phyloP scores from a whole-genome alignment of 2,113 vertebrate species.

The Solea solea region DNA sequence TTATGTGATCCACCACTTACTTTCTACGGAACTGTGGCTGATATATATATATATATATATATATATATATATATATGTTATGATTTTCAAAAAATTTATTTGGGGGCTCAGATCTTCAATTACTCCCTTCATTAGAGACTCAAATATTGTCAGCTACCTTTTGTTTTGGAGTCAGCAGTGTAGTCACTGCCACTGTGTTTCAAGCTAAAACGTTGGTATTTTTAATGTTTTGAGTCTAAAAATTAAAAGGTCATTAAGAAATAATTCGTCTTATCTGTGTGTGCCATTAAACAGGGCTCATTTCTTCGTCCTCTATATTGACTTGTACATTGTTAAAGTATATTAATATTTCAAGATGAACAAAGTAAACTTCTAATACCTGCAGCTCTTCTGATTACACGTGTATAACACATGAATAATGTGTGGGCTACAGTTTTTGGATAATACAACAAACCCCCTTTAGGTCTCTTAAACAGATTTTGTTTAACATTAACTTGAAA shows the following conservation, averaged over 20 bases:
- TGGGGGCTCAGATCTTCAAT: neutral
- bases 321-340: neutral
- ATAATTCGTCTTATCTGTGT: too few relatives aligned
- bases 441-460: neutral
- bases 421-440: slow-evolving; percentile 12
- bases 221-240: neutral
- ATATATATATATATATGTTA: neutral
- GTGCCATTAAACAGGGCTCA: neutral
- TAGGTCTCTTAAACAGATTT: neutral
- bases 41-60: neutral
- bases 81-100: neutral
- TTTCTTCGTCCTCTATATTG: neutral
- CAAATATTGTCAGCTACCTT: neutral
- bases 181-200: neutral
- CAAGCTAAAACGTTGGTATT: neutral
- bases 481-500: slow-evolving; percentile 25
- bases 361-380: neutral
- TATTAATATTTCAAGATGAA: neutral
- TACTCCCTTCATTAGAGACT: neutral
- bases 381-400: neutral
- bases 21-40: neutral
- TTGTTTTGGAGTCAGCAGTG: slow-evolving; percentile 6
- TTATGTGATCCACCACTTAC: slow-evolving; percentile 1
- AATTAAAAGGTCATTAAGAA: neutral
- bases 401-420: neutral